Evolutionary conservation across 2,888 invertebrate genomes (phyloP).

Genomic region (Stenichneumon culpator): DNA sequence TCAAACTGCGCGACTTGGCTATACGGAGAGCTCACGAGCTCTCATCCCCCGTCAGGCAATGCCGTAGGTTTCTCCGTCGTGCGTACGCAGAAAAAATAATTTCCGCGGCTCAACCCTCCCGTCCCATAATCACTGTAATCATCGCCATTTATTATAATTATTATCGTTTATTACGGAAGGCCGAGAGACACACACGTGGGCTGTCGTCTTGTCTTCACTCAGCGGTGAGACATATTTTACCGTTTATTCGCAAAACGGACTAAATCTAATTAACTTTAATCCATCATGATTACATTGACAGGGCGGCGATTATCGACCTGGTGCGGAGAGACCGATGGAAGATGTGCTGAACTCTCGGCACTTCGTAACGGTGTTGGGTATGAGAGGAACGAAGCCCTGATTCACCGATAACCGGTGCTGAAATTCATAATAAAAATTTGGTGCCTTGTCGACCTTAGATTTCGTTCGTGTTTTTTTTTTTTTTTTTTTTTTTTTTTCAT

Average conservation of each 20-base stretch:
- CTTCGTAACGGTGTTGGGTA: slow-evolving; percentile 1
- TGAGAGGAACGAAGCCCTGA: not conserved
- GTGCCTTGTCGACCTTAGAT: not conserved
- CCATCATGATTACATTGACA: slow-evolving; percentile 75
- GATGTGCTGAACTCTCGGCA: slow-evolving; percentile 19
- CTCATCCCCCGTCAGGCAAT: slow-evolving; percentile 43
- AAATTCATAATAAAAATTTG: not conserved
- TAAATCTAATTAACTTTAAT: slow-evolving; percentile 82
- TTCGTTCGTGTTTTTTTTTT: too few relatives aligned
- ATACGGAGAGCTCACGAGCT: slow-evolving; percentile 34
- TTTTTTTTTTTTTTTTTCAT: too few relatives aligned
- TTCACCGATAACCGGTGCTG: not conserved
- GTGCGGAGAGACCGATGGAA: not conserved
- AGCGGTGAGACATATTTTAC: slow-evolving; percentile 20
- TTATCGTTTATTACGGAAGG: slow-evolving; percentile 75
- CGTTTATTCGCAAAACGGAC: slow-evolving; percentile 67
- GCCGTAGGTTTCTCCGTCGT: slow-evolving; percentile 24
- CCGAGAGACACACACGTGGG: slow-evolving; percentile 42
- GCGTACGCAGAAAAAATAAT: slow-evolving; percentile 45
- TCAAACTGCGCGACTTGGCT: slow-evolving; percentile 68
- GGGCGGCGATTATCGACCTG: slow-evolving; percentile 73
- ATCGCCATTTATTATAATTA: slow-evolving; percentile 79
- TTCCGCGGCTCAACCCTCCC: slow-evolving; percentile 56
- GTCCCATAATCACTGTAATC: slow-evolving; percentile 80
- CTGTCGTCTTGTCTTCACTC: slow-evolving; percentile 34